These are phyloP conservation scores for Copidosoma floridanum DNA, from an alignment of 1,140 invertebrate species.

Conservation along the genomic window DNA sequence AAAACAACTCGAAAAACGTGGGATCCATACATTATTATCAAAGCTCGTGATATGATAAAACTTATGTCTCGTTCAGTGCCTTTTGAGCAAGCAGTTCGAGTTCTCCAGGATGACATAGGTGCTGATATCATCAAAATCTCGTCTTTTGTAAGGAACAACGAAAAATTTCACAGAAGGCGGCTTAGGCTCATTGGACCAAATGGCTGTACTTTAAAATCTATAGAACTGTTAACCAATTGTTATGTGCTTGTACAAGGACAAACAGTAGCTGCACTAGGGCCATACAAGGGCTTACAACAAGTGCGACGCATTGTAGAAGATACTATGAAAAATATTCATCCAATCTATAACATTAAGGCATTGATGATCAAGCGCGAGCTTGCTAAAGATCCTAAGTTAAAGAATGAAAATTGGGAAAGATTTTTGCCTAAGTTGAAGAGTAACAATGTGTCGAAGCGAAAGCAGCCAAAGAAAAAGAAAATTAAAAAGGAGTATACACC, in stretches of 20 bases:
- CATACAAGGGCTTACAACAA: conserved; percentile 91
- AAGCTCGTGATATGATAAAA: conserved; percentile 95
- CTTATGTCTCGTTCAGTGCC: conserved; percentile 94
- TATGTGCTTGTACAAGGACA: conserved; percentile 97
- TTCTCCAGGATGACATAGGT: conserved; percentile 85
- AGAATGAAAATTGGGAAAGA: conserved; percentile 95
- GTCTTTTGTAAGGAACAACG: conserved; percentile 84
- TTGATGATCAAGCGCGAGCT: conserved; percentile 97
- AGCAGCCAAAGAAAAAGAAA: conserved; percentile 83
- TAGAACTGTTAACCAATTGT: conserved; percentile 96
- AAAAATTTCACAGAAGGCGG: conserved; percentile 93
- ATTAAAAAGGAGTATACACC: conserved; percentile 93
- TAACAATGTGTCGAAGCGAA: conserved; percentile 85
- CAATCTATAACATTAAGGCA: conserved; percentile 98
- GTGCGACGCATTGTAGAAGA: conserved; percentile 92
- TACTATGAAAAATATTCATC: conserved; percentile 99
- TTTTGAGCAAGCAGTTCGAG: conserved; percentile 87
- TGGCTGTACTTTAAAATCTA: conserved; percentile 95
- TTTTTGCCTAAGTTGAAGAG: conserved; percentile 95
- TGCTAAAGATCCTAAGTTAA: conserved; percentile 85
- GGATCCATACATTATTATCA: conserved; percentile 98
- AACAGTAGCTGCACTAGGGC: conserved; percentile 95
- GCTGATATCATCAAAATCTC: conserved; percentile 98
- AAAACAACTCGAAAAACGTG: conserved; percentile 95
- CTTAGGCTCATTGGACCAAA: conserved; percentile 95